These are phyloP conservation scores for Nebria brevicollis DNA, from an alignment of 2,888 invertebrate species.

Conservation along the genomic window DNA sequence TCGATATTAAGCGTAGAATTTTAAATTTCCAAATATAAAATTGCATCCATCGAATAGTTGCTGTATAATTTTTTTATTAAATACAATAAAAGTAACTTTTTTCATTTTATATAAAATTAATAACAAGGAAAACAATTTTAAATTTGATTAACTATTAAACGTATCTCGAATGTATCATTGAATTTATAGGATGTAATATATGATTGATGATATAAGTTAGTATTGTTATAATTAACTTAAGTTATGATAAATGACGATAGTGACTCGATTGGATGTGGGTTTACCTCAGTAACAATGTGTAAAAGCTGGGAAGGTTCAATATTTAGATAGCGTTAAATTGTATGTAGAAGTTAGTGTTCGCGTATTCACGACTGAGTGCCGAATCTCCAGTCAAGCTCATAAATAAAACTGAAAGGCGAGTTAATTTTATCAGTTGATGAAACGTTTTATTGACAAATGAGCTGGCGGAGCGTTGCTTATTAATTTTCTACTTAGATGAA, in stretches of 20 bases:
- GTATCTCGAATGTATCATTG: too few species aligned
- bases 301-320: not conserved
- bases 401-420: slow-evolving; percentile 35
- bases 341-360: not conserved
- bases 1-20: not conserved
- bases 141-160: too few species aligned
- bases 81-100: too few species aligned
- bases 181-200: not conserved
- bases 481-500: slow-evolving; percentile 40
- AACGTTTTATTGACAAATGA: slow-evolving; percentile 43
- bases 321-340: not conserved
- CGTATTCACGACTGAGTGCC: not conserved
- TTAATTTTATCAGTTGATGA: slow-evolving; percentile 44
- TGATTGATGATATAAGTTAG: not conserved
- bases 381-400: slow-evolving; percentile 29
- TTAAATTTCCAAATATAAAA: not conserved
- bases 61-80: too few species aligned
- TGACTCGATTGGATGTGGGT: not conserved
- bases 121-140: too few species aligned
- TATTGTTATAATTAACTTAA: not conserved
- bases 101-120: too few species aligned
- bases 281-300: not conserved
- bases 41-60: too few species aligned
- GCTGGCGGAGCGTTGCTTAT: slow-evolving; percentile 33
- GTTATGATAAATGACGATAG: not conserved